Evolutionary conservation across 2,888 invertebrate species (phyloP), one percentile per base, ranked within the genome.

Genomic region (Caenorhabditis macrosperma): DNA sequence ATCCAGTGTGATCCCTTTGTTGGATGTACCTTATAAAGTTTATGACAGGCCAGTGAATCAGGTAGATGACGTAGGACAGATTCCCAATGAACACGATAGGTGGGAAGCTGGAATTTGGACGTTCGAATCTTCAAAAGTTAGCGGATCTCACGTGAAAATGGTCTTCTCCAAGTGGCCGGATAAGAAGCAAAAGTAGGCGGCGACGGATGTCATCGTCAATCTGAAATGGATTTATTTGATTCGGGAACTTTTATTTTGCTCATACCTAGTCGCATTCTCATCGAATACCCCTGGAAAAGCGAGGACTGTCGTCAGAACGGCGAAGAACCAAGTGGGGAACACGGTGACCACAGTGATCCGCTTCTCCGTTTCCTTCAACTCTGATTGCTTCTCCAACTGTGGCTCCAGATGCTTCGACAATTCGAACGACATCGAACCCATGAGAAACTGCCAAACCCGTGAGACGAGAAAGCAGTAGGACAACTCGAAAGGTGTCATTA

Each of bases 1-100:
- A 41, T 4, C n/a, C 41, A 9, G 41, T 15, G n/a, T 24, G n/a
- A 12, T 63, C 63, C 30, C n/a, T 50, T 15, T 30, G 9, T 12
- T 48, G 28, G 30, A 64, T 20, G 38, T 64, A 64, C 17, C 55
- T 15, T 1, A 52, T 24, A 17, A 72, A 50, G 33, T 44, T 46
- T 9, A 72, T 72, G 26, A 61, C 44, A 30, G 71, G 71, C 71
- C 71, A 72, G 54, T 72, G 71, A 15, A 72, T 22, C 15, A 72
- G 24, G 52, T 72, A 72, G 15, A 72, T 10, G 5, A 28, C 44
- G 28, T 72, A 72, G 10, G 61, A 72, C 4, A 72, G 24, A 46
- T 72, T 38, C 2, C 71, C 64, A n/a, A 64, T 52, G 33, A 33
- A 52, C 2, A 64, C 38, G 15, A 63, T 24, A n/a, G 35, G 33